These are phyloP conservation scores for Epizoanthus rinbou DNA, from an alignment of 92 coral and sea anemone genomes.

Conservation along the genomic window DNA sequence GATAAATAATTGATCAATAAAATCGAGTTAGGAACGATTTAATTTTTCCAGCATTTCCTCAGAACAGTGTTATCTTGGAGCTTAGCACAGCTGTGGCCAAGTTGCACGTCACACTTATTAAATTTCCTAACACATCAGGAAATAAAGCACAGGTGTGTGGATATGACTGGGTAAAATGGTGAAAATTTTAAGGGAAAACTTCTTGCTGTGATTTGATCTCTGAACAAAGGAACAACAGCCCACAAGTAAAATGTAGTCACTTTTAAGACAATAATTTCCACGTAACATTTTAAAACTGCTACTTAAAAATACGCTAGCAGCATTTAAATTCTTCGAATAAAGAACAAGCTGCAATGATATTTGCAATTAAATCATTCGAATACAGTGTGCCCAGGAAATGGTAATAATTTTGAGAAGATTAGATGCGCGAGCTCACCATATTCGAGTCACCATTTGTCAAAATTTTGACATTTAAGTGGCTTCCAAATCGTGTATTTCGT, in stretches of 20 bases:
- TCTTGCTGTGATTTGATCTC: conserved; percentile 21
- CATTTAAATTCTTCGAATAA: neutral
- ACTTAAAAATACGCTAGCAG: neutral
- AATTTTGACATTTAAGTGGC: too few species aligned
- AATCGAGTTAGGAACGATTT: conserved; percentile 23
- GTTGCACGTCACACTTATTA: neutral
- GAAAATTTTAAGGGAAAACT: neutral
- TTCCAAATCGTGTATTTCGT: too few species aligned
- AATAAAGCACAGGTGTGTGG: neutral
- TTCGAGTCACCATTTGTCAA: too few species aligned
- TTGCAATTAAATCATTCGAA: neutral
- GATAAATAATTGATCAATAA: conserved; percentile 54
- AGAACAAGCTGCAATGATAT: neutral
- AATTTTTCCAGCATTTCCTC: neutral
- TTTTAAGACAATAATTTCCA: conserved; percentile 28
- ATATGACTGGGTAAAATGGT: neutral
- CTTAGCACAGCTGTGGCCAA: neutral
- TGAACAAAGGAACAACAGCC: conserved; percentile 37
- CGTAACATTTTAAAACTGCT: conserved; percentile 13
- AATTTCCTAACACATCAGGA: neutral
- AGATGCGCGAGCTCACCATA: too few species aligned
- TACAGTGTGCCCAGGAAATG: too few species aligned
- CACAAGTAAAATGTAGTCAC: conserved; percentile 36
- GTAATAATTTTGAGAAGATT: too few species aligned
- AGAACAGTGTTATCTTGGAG: neutral